These are phyloP conservation scores for Cavia porcellus DNA, from an alignment of 2,113 vertebrate genomes.

Conservation along the genomic window DNA sequence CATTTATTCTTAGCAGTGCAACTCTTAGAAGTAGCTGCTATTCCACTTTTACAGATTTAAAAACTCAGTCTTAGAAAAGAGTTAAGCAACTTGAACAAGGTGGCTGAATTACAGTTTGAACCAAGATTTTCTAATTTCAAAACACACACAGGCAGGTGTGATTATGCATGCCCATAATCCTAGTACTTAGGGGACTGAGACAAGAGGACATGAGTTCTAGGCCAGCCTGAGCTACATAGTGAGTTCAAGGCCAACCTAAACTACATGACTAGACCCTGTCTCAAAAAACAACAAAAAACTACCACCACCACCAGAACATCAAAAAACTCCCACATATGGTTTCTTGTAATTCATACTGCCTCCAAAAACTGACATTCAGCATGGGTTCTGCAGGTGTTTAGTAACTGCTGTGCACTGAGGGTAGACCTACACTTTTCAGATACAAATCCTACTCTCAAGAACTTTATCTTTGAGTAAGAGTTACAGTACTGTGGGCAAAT, in stretches of 20 bases:
- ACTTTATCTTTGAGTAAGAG: not conserved
- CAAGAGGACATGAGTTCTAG: not conserved
- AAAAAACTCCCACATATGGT: not conserved
- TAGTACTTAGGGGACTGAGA: not conserved
- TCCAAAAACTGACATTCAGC: not conserved
- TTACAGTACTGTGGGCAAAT: not conserved
- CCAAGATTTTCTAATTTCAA: not conserved
- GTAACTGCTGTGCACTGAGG: not conserved
- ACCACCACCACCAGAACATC: not conserved
- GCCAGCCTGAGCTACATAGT: not conserved
- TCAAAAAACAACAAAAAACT: not conserved
- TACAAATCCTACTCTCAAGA: not conserved
- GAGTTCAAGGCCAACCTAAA: not conserved
- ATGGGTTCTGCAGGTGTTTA: slow-evolving; percentile 13
- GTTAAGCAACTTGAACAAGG: not conserved
- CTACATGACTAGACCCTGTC: not conserved
- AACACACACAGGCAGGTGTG: not conserved
- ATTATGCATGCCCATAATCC: not conserved
- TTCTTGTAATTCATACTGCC: not conserved
- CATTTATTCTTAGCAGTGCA: not conserved
- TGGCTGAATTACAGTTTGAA: slow-evolving; percentile 22
- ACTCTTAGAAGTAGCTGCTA: not conserved
- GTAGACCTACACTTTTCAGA: not conserved
- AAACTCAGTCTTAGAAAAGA: not conserved
- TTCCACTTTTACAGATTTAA: not conserved